Evolutionary conservation across 2,888 invertebrate genomes (phyloP), one percentile per base, ranked within the genome.

Genomic region (Ernsta delagoae): DNA sequence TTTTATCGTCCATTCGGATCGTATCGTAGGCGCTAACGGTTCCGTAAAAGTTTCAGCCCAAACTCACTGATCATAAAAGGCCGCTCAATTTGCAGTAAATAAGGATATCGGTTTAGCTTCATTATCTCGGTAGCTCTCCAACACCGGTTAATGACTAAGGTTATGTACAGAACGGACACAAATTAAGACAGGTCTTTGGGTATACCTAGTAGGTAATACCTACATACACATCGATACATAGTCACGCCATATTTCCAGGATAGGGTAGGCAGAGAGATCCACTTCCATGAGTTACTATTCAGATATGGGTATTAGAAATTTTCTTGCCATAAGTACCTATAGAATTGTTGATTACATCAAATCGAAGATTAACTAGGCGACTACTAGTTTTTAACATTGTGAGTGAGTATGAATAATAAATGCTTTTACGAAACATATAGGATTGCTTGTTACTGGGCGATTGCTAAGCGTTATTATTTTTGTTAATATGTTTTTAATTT

Each of bases 41-140:
- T 16, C 9, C 24, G 8, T 16, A 34, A 34, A 56, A 34, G 31
- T 56, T 56, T 56, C 31, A 31, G 11, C 11, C 56, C 11, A 56
- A 34, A 7, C 24, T 31, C 31, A 54, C 56, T 56, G 16, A 53
- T 53, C 48, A 53, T 53, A 53, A 53, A 53, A 72, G 77, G 71
- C 70, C 75, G 71, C 85, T 85, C 89, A 90, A 92, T 92, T 90
- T 90, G 91, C 90, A 90, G 90, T 92, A 92, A 92, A 92, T 90
- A 92, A 90, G 92, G 90, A 87, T 89, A 91, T 92, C 87, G 91
- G 90, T 86, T 86, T 84, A 88, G 86, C 86, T 85, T 87, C 88
- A 90, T 92, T 91, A 91, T 88, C 85, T 84, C 79, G 74, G 74
- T 73, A 70, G 75, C 78, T 12, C 36, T 8, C 16, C 80, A 82